phyloP scores from a whole-genome alignment of 2,113 vertebrate species.

The Opisthocomus hoazin region DNA sequence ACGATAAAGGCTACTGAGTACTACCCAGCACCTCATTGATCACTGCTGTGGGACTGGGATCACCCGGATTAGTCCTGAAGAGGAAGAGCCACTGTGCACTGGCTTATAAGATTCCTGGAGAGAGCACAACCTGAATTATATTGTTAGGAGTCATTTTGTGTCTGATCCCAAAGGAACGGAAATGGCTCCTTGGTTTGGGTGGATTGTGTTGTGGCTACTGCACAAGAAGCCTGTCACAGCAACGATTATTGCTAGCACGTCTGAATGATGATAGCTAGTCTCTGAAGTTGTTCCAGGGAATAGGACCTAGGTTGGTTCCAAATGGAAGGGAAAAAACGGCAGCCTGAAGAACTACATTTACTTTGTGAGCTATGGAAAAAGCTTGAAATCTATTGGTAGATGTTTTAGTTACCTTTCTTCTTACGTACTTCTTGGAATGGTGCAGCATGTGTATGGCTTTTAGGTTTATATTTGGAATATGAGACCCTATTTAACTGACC shows the following conservation, averaged over 20 bases:
- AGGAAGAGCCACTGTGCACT: slow-evolving; percentile 52
- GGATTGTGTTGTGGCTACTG: background rate
- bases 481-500: background rate
- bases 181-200: background rate
- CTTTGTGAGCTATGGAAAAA: background rate
- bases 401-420: background rate
- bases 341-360: background rate
- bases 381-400: background rate
- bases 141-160: slow-evolving; percentile 45
- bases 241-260: background rate
- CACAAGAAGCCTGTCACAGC: background rate
- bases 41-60: slow-evolving; percentile 47
- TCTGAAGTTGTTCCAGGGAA: background rate
- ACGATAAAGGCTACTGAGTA: slow-evolving; percentile 77
- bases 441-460: background rate
- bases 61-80: slow-evolving; percentile 68
- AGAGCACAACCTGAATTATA: slow-evolving; percentile 1
- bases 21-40: slow-evolving; percentile 65
- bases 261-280: background rate
- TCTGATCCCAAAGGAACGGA: background rate
- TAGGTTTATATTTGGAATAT: background rate
- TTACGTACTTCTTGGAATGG: background rate
- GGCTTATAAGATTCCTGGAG: slow-evolving; percentile 66
- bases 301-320: background rate
- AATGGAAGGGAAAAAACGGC: background rate